Evolutionary conservation across 1,140 invertebrate species (phyloP), one percentile per base, ranked within the genome.

Genomic region (Cyphomyrmex costatus): DNA sequence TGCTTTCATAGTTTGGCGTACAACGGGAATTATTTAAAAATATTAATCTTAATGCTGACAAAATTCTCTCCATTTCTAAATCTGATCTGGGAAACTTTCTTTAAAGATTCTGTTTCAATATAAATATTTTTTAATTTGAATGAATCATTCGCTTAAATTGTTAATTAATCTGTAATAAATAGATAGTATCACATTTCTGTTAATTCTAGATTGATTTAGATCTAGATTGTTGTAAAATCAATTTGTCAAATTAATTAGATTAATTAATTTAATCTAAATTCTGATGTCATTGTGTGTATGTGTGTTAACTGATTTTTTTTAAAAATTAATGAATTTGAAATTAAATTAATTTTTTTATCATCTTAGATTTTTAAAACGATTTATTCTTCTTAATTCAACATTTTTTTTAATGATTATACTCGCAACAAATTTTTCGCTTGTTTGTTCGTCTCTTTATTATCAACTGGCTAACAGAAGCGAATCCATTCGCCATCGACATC

Each of bases 401-500:
- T n/a, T n/a, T n/a, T n/a, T n/a, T n/a, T n/a, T n/a, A n/a, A n/a
- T n/a, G n/a, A n/a, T n/a, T n/a, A n/a, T n/a, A n/a, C n/a, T 80
- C 21, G 8, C 46, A 5, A 27, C n/a, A 5, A 68, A 68, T 36
- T 24, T 14, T 16, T 56, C 49, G 46, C 63, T 60, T 3, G n/a
- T 16, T 21, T 14, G 7, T 8, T 58, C 21, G 46, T 70, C 36
- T 73, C 66, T 74, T 83, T 74, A 83, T 71, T 60, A 71, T 7
- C 68, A 60, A 14, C 19, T 33, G 53, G 68, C 79, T 36, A 83
- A 83, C 46, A 80, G 78, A 70, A 80, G 65, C 78, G 78, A 80
- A 80, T 83, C 79, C 79, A 82, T 73, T 82, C 79, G 79, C 79
- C 51, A 73, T 49, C 79, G 68, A 74, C 53, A 49, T 83, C 27